Percentiles rank a stretch among this genome's conserved stretches.
Conservation (phyloP, 2,113 vertebrate species). For the Dipodomys merriami region DNA sequence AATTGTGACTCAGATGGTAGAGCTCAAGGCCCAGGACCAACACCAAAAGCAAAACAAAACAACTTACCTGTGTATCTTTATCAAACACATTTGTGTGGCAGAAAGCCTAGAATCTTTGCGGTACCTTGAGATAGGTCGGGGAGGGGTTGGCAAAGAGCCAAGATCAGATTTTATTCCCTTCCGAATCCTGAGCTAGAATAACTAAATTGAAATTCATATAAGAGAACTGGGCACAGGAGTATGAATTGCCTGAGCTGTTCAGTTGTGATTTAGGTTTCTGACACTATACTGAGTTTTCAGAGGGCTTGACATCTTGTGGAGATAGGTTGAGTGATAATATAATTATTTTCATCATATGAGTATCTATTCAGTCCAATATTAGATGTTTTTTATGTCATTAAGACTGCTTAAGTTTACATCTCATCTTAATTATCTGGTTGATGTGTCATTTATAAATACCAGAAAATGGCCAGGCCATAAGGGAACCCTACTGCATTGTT, state of each 20-base stretch:
- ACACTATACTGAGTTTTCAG: background rate
- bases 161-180: background rate
- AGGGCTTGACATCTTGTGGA: conserved; percentile 9
- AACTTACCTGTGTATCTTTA: no score
- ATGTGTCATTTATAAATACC: conserved; percentile 1
- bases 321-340: conserved; percentile 12
- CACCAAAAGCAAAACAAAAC: no score
- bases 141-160: background rate
- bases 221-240: background rate
- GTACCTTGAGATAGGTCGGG: background rate
- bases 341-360: conserved; percentile 47
- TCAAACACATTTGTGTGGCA: background rate
- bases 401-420: conserved; percentile 21
- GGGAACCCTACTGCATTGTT: no score
- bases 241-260: background rate
- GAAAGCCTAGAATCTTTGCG: background rate
- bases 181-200: background rate
- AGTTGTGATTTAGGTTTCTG: conserved; percentile 19
- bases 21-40: no score
- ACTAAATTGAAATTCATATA: conserved; percentile 22
- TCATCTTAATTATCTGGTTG: conserved; percentile 34
- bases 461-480: no score
- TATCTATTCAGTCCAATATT: background rate
- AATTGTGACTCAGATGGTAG: no score
- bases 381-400: conserved; percentile 29